Base-by-base conservation (phyloP, 2,888 invertebrate genomes). In the Agriotes lineatus region DNA sequence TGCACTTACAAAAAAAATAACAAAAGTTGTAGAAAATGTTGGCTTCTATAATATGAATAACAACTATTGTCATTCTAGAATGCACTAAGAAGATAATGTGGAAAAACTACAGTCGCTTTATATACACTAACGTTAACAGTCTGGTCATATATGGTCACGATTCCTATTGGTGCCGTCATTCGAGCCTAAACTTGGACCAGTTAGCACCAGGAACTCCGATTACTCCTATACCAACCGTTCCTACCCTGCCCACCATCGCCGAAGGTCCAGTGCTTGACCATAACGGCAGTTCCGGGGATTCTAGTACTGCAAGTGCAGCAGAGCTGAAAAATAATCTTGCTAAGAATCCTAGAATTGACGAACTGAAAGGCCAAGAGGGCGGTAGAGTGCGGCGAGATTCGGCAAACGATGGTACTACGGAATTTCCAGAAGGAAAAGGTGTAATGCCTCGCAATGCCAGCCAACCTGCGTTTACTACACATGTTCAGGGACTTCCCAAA, bases 161-260 rank as follows among this genome's bases (percentile, higher is more conserved):
- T n/a, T n/a, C n/a, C n/a, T n/a, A n/a, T n/a, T n/a, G n/a, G n/a
- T n/a, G n/a, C n/a, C n/a, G n/a, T n/a, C 96, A 96, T 84, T 96
- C 96, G 64, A 95, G 94, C 80, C 89, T 96, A 78, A 94, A 95
- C 84, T 86, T 96, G 81, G 96, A 96, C 83, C 90, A 93, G 82
- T 86, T 93, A 78, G 93, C 91, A 57, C 92, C 83, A 80, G 91
- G 86, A 83, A 93, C 88, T 82, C 92, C 90, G 69, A 89, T 93
- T 82, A 92, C 91, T 39, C 91, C 93, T 66, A 90, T 94, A 78
- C 95, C 95, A 70, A 92, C 94, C 5, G 94, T 94, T 76, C 91
- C 95, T 60, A 94, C 95, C 0, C 86, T 96, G 76, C 96, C 96
- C 59, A 96, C 96, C 58, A 96, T 96, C 78, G 93, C 94, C 48